Conservation (phyloP, 2,113 vertebrate species). For the Sisor rabdophorus region DNA sequence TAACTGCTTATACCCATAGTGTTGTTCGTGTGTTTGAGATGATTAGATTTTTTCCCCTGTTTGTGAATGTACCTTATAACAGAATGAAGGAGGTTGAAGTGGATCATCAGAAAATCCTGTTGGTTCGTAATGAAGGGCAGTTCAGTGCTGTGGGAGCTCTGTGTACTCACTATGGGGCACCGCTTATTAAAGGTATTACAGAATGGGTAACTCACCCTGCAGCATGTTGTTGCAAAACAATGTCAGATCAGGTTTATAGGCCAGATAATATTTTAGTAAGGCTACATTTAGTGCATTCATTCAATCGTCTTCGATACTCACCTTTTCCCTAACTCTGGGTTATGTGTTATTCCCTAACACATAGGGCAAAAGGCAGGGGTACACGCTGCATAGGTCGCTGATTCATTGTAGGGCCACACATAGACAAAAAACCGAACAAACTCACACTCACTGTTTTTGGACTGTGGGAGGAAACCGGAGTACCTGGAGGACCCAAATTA, state of each 20-base stretch:
- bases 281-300: neutral
- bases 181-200: constrained; percentile 75
- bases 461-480: no score
- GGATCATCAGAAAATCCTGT: constrained; percentile 67
- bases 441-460: no score
- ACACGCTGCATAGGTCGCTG: no score
- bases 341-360: no score
- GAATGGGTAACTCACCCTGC: neutral
- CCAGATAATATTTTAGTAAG: neutral
- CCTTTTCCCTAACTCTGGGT: no score
- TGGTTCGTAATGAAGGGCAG: constrained; percentile 68
- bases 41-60: neutral
- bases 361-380: no score
- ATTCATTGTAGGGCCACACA: no score
- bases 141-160: constrained; percentile 78
- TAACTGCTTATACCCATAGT: neutral
- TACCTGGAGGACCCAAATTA: no score
- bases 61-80: neutral
- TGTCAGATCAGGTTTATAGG: neutral
- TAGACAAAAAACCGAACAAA: no score
- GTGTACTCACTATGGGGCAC: constrained; percentile 78
- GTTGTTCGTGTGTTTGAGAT: neutral
- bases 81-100: constrained; percentile 80
- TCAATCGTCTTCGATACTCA: no score
- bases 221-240: neutral